Base-by-base conservation (phyloP, 2,888 invertebrate genomes). In the Eristalinus sepulchralis region DNA sequence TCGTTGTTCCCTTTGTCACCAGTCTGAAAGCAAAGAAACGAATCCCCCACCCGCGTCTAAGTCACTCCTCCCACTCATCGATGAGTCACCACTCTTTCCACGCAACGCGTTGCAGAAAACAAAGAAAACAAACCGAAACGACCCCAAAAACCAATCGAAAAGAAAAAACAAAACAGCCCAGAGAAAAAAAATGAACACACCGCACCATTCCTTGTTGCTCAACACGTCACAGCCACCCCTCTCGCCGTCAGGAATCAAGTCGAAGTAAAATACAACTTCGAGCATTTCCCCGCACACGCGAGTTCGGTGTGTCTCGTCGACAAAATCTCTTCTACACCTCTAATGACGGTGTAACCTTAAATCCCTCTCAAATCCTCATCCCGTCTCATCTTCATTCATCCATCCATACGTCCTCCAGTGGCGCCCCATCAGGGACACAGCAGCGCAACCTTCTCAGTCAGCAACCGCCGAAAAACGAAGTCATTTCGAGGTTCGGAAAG, bases 401-500 rank as follows among this genome's bases (percentile, higher is more conserved):
- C 13, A 8, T 20, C 31, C n/a, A 5, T 2, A 3, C 27, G 27
- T 27, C 27, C 5, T 5, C 17, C 11, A 11, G 13, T 8, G 10
- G 4, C 2, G 20, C 24, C 57, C 39, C 9, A 27, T 47, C 36
- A 47, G 24, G 22, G 8, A 27, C 5, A 27, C 27, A 27, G 27
- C 27, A 27, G 27, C 27, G 27, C 27, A 27, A 27, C 27, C 27
- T 3, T 27, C 27, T 27, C 27, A 27, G 27, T 5, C 27, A 27
- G 27, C 5, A 57, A n/a, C 24, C 1, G 11, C 27, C 53, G 22
- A 33, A 33, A 59, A 47, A 59, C 39, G 47, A 6, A 39, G 57
- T 47, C 24, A 20, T 71, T 66, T 57, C 36, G 17, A 71, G n/a
- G 39, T 63, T 78, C 33, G n/a, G 59, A 66, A 83, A 83, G 63